Conservation (phyloP, 2,888 invertebrate species). For the Glomeris marginata region DNA sequence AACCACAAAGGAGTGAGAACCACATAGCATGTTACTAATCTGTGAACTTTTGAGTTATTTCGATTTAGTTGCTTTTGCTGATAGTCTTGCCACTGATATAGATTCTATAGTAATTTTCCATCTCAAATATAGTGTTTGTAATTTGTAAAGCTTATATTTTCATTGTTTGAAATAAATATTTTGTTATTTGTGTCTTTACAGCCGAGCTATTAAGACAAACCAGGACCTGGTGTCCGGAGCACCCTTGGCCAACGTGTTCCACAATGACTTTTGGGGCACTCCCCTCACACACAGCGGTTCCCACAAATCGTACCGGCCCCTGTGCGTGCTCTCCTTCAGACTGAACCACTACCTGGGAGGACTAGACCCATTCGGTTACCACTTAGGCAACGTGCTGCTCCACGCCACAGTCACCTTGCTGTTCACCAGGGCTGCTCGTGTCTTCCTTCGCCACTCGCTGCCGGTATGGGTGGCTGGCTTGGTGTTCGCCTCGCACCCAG, state of each 20-base stretch:
- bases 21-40: no score
- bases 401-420: constrained; percentile 72
- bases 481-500: constrained; percentile 85
- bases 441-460: constrained; percentile 25
- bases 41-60: no score
- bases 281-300: constrained; percentile 81
- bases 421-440: constrained; percentile 59
- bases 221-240: constrained; percentile 76
- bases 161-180: background rate
- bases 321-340: constrained; percentile 76
- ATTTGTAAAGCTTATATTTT: no score
- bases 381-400: constrained; percentile 67
- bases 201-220: constrained; percentile 89
- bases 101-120: no score
- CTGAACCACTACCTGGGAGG: constrained; percentile 52
- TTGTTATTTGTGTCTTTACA: constrained; percentile 36
- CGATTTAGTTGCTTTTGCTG: no score
- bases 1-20: no score
- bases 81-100: no score
- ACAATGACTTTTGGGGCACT: constrained; percentile 97
- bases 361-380: constrained; percentile 64
- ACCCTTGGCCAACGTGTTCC: constrained; percentile 63
- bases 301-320: constrained; percentile 91
- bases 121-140: no score
- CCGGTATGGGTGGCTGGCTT: constrained; percentile 50